A percentile compares a stretch with the other conserved stretches of the same genome.
These are phyloP conservation scores for Trileptium ribeirensis DNA, from an alignment of 2,888 invertebrate species.

Conservation along the genomic window DNA sequence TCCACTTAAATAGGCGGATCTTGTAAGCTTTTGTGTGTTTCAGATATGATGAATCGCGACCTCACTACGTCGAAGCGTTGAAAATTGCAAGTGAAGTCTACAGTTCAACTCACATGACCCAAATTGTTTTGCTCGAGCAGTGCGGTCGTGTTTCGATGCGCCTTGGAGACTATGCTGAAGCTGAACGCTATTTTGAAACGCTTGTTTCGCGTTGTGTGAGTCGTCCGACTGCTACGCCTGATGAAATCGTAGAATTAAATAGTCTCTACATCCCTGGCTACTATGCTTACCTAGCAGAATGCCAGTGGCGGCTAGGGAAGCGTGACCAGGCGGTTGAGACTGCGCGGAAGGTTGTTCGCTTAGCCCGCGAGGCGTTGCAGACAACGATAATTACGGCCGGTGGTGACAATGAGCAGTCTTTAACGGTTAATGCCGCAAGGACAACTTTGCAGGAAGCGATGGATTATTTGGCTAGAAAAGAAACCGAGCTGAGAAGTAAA, in stretches of 20 bases:
- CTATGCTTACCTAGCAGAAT: background rate
- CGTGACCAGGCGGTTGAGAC: background rate
- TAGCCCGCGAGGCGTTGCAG: background rate
- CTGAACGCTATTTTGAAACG: background rate
- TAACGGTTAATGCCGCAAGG: too few species aligned
- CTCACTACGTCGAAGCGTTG: background rate
- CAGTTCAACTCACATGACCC: background rate
- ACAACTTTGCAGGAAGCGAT: too few species aligned
- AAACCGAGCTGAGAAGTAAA: too few species aligned
- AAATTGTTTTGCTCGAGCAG: background rate
- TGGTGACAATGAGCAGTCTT: too few species aligned
- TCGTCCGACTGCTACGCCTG: background rate
- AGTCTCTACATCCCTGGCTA: background rate
- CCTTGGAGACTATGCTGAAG: background rate
- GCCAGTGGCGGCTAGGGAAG: background rate
- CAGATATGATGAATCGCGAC: background rate
- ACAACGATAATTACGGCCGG: too few species aligned
- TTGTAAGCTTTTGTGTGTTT: too few species aligned
- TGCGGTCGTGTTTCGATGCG: background rate
- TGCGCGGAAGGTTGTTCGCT: background rate
- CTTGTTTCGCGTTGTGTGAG: background rate
- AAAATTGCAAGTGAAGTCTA: background rate
- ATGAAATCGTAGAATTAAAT: background rate
- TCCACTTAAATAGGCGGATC: too few species aligned
- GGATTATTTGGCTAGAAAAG: too few species aligned